Evolutionary conservation across 2,797 vertebrate genomes (phyloP).

Genomic region (Sebastes taczanowskii): DNA sequence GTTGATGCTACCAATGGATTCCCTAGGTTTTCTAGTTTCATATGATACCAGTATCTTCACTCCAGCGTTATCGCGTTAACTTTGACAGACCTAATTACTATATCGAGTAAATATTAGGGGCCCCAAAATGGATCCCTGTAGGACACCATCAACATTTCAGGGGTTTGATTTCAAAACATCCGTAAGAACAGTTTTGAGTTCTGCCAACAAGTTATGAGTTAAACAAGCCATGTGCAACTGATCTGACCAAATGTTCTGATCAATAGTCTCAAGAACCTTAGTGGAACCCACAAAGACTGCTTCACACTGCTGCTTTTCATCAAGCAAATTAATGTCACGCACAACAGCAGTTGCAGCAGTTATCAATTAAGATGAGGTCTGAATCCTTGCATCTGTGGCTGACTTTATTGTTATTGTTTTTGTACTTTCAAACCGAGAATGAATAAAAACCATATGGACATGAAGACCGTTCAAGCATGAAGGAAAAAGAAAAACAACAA

Average conservation of each 20-base stretch:
- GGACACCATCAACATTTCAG: neutral
- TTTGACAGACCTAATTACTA: neutral
- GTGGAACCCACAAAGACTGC: neutral
- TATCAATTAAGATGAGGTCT: neutral
- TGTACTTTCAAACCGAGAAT: neutral
- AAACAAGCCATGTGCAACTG: neutral
- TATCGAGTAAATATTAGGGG: neutral
- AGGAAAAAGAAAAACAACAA: neutral
- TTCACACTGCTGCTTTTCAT: neutral
- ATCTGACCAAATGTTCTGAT: neutral
- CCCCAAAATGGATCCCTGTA: neutral
- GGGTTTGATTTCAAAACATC: neutral
- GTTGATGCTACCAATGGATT: no score
- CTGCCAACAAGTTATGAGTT: neutral
- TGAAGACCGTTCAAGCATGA: neutral
- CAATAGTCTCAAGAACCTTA: neutral
- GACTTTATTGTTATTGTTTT: neutral
- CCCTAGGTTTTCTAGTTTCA: no score
- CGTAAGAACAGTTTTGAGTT: neutral
- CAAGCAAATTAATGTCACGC: neutral
- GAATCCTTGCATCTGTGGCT: neutral
- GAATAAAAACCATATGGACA: neutral
- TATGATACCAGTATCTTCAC: no score
- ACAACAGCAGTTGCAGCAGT: neutral
- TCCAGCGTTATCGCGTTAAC: no score